phyloP scores from a whole-genome alignment of 1,140 invertebrate genomes.

The Lordiphosa mommai region DNA sequence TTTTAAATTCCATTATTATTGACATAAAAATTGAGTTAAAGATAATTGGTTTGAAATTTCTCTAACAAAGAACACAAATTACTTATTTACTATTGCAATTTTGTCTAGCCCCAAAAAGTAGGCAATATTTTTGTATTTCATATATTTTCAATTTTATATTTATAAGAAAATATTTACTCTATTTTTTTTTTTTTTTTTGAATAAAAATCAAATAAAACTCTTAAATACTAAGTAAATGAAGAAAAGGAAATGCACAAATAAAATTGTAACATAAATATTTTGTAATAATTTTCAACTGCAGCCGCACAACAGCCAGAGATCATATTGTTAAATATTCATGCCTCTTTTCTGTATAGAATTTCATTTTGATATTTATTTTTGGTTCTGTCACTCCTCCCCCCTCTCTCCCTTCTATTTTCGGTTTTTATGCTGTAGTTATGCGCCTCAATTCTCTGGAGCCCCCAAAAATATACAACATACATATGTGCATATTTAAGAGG shows the following conservation, averaged over 20 bases:
- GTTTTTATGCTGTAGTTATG: conserved; percentile 19
- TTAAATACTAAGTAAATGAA: neutral
- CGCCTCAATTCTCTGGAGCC: conserved; percentile 37
- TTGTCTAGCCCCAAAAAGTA: neutral
- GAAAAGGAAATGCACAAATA: conserved; percentile 9
- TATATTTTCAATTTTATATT: neutral
- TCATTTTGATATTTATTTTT: conserved; percentile 9
- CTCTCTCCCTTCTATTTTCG: neutral
- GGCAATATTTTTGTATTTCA: neutral
- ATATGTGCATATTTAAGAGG: conserved; percentile 50
- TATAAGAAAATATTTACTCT: neutral
- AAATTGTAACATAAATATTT: conserved; percentile 28
- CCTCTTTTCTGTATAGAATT: neutral
- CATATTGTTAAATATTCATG: conserved; percentile 61
- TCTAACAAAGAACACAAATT: too few relatives aligned
- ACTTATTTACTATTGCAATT: neutral
- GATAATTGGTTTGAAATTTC: too few relatives aligned
- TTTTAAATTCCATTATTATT: too few relatives aligned
- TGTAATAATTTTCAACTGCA: conserved; percentile 21
- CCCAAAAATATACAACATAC: conserved; percentile 16
- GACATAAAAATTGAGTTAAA: too few relatives aligned
- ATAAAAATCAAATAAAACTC: neutral
- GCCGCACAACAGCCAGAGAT: too few relatives aligned
- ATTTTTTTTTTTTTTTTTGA: neutral
- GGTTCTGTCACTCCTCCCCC: neutral